A percentile compares a stretch with the other conserved stretches of the same genome.
Conservation (phyloP, 1,140 invertebrate genomes). For the Conopomorpha cramerella region DNA sequence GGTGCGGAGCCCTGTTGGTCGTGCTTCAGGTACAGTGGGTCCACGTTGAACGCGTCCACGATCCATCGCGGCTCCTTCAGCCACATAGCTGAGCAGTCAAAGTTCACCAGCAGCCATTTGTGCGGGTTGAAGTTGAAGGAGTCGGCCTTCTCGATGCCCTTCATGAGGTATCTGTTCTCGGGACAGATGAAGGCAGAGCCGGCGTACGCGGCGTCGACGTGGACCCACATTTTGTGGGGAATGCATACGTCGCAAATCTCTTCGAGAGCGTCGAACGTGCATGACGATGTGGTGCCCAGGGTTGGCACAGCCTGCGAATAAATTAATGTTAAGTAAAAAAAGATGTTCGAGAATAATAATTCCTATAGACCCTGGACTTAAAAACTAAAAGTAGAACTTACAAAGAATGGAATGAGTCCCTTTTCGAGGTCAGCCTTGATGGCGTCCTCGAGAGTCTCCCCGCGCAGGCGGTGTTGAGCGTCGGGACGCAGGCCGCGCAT, state of each 20-base stretch:
- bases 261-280: conserved; percentile 86
- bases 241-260: conserved; percentile 83
- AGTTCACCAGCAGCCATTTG: conserved; percentile 91
- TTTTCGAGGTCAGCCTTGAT: conserved; percentile 73
- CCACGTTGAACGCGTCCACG: conserved; percentile 87
- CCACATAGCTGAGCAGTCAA: conserved; percentile 90
- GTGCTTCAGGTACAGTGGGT: too few relatives aligned
- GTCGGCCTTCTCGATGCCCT: conserved; percentile 80
- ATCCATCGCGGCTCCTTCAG: conserved; percentile 80
- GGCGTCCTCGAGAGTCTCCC: conserved; percentile 73
- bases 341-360: too few relatives aligned
- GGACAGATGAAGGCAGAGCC: conserved; percentile 88
- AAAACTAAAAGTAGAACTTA: too few relatives aligned
- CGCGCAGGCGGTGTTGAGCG: conserved; percentile 73
- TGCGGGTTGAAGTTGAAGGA: conserved; percentile 92
- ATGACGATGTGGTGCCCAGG: conserved; percentile 90
- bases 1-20: too few relatives aligned
- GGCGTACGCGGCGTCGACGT: conserved; percentile 90
- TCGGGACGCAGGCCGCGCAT: conserved; percentile 80
- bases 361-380: too few relatives aligned
- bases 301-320: too few relatives aligned
- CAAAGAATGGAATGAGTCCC: conserved; percentile 79
- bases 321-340: too few relatives aligned
- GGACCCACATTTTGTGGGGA: conserved; percentile 79
- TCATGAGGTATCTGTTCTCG: conserved; percentile 81